phyloP scores from a whole-genome alignment of 2,113 vertebrate genomes.

The Platycercus adscitus region DNA sequence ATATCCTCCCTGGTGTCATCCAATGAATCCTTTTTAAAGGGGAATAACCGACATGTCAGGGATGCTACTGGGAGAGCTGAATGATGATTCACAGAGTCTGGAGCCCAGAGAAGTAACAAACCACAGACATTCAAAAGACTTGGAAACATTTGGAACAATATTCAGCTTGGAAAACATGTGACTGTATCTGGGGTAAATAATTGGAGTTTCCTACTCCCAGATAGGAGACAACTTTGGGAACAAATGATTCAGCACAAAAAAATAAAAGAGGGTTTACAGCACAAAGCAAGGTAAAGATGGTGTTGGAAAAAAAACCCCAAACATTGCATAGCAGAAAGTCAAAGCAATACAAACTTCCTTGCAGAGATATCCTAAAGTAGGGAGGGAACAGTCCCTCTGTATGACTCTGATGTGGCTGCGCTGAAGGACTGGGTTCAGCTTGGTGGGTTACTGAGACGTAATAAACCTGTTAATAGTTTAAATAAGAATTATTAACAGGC shows the following conservation, averaged over 20 bases:
- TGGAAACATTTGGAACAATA: neutral
- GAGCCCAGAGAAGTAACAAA: neutral
- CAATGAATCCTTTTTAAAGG: constrained; percentile 26
- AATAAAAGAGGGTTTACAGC: neutral
- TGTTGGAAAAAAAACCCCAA: neutral
- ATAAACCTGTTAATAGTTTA: neutral
- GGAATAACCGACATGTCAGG: neutral
- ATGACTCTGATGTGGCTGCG: neutral
- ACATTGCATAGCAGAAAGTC: neutral
- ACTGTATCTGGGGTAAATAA: neutral
- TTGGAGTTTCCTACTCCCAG: neutral
- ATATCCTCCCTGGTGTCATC: neutral
- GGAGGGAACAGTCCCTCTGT: neutral
- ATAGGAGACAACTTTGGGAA: neutral
- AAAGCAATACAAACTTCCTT: neutral
- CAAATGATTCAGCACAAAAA: neutral
- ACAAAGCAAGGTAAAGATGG: neutral
- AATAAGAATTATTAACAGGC: neutral
- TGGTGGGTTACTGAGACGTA: neutral
- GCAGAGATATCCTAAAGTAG: neutral
- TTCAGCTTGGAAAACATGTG: neutral
- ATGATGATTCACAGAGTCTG: neutral
- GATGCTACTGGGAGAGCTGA: neutral
- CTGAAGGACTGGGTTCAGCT: neutral
- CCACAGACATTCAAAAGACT: neutral